Evolutionary conservation across 2,113 vertebrate genomes (phyloP).

Genomic region (Colinus virginianus): DNA sequence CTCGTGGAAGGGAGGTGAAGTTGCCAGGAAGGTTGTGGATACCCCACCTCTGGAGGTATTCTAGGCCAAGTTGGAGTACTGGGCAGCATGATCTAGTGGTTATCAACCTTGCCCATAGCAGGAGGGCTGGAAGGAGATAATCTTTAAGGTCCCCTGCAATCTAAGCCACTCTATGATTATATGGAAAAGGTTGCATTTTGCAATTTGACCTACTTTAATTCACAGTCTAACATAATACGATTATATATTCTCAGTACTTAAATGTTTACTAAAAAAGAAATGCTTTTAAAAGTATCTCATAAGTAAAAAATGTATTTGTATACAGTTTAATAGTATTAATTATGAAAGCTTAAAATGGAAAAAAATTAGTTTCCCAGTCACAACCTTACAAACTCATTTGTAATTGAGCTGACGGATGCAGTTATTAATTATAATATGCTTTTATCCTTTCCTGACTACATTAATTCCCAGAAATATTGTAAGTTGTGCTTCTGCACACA

Average conservation of each 20-base stretch:
- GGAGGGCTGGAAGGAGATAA: no score
- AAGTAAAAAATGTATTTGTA: background rate
- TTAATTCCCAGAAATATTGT: conserved; percentile 73
- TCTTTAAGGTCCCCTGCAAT: no score
- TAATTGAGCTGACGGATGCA: conserved; percentile 28
- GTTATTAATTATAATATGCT: conserved; percentile 68
- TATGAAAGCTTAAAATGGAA: background rate
- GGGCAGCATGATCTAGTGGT: no score
- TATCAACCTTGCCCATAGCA: no score
- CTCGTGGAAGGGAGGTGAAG: no score
- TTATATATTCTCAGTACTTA: background rate
- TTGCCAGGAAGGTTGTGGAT: no score
- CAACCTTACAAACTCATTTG: conserved; percentile 1
- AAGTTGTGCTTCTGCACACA: conserved; percentile 63
- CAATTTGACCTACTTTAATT: background rate
- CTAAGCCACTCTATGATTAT: no score
- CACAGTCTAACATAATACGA: background rate
- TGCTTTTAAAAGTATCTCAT: background rate
- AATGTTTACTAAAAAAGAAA: background rate
- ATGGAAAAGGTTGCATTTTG: background rate
- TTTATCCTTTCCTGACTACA: conserved; percentile 53
- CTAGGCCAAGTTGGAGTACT: no score
- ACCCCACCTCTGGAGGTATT: no score
- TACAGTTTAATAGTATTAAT: background rate
- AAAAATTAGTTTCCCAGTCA: conserved; percentile 44